These are phyloP conservation scores for Ceratosolen fusciceps DNA, from an alignment of 1,140 invertebrate genomes.

Conservation along the genomic window DNA sequence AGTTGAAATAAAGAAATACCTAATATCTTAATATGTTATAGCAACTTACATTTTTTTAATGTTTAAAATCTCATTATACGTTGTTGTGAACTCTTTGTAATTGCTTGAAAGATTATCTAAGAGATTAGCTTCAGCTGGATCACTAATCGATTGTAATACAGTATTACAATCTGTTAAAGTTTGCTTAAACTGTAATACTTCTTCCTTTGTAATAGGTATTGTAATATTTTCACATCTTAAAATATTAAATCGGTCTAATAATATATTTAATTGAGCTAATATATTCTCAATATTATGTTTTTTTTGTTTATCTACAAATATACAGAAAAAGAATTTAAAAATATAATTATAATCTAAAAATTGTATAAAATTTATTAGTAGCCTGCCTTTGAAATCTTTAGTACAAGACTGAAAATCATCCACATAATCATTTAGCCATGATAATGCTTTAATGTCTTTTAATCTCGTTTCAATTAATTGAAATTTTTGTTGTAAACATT, in stretches of 20 bases:
- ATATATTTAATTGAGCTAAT: constrained; percentile 27
- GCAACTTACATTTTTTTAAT: constrained; percentile 42
- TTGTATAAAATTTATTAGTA: background rate
- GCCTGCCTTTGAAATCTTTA: constrained; percentile 21
- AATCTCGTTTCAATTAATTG: constrained; percentile 21
- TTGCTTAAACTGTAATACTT: constrained; percentile 32
- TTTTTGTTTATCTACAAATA: constrained; percentile 24
- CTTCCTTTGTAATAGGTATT: constrained; percentile 25
- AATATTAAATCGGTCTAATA: constrained; percentile 42
- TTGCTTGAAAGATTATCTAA: constrained; percentile 15
- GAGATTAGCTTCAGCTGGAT: constrained; percentile 14
- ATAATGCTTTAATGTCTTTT: constrained; percentile 31
- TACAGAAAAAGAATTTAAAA: background rate
- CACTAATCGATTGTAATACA: constrained; percentile 26
- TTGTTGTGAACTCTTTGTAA: constrained; percentile 28
- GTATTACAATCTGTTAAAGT: constrained; percentile 22
- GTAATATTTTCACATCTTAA: constrained; percentile 43
- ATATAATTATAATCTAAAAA: background rate
- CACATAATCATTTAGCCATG: constrained; percentile 10
- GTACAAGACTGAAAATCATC: constrained; percentile 9
- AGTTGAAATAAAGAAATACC: background rate
- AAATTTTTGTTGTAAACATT: constrained; percentile 26
- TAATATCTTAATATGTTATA: background rate
- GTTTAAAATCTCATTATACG: constrained; percentile 27
- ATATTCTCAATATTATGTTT: constrained; percentile 26